phyloP scores from a whole-genome alignment of 2,888 invertebrate genomes.

The Macrosoma leucophasiata region DNA sequence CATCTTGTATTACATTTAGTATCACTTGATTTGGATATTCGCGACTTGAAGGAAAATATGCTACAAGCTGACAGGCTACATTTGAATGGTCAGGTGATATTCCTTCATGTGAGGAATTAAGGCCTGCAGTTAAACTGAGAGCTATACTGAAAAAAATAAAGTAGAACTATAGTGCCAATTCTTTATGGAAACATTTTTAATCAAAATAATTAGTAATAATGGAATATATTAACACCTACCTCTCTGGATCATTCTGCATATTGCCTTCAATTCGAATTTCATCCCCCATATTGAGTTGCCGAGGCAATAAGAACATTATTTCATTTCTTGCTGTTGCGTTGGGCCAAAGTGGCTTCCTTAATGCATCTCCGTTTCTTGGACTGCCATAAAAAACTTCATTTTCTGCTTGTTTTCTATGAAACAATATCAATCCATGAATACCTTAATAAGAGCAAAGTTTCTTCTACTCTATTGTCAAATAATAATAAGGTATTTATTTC shows the following conservation, averaged over 20 bases:
- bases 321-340: constrained; percentile 32
- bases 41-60: too few species aligned
- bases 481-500: too few species aligned
- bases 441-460: too few species aligned
- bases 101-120: neutral
- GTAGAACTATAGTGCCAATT: too few species aligned
- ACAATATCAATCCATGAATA: too few species aligned
- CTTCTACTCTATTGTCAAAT: too few species aligned
- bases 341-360: constrained; percentile 41
- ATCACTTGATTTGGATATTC: too few species aligned
- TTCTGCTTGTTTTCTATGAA: constrained; percentile 33
- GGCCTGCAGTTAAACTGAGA: neutral
- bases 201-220: too few species aligned
- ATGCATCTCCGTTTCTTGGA: constrained; percentile 36
- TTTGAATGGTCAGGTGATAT: constrained; percentile 1
- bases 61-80: neutral
- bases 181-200: too few species aligned
- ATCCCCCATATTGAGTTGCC: constrained; percentile 33
- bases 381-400: constrained; percentile 36
- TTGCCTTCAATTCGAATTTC: constrained; percentile 33
- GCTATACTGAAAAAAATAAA: constrained; percentile 4
- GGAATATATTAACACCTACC: constrained; percentile 33
- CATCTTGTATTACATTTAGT: too few species aligned
- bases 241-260: constrained; percentile 27
- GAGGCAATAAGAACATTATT: constrained; percentile 49